phyloP scores from a whole-genome alignment of 1,140 invertebrate species.

The Musca vetustissima region DNA sequence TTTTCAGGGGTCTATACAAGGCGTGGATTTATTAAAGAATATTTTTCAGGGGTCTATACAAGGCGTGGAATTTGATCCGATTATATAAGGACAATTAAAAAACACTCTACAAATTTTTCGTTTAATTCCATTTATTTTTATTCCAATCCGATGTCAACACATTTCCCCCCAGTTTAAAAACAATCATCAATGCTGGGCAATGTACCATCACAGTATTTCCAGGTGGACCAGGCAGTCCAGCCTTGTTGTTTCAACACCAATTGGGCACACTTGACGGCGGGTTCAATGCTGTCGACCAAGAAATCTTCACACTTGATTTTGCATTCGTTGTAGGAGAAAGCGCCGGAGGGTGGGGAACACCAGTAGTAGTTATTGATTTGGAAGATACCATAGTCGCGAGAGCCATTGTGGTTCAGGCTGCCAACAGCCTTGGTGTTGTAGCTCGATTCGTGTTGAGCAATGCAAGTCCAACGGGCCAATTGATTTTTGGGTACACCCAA shows the following conservation, averaged over 20 bases:
- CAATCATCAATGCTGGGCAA: conserved; percentile 30
- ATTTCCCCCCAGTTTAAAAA: conserved; percentile 2
- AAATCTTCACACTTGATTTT: conserved; percentile 17
- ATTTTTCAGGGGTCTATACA: no score
- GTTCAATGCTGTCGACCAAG: conserved; percentile 23
- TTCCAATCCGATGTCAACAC: not conserved
- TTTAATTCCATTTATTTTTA: no score
- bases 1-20: no score
- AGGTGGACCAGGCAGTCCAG: conserved; percentile 29
- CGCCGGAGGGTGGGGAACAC: conserved; percentile 37
- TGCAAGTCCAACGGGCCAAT: conserved; percentile 28
- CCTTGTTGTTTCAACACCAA: conserved; percentile 3
- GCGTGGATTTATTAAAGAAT: no score
- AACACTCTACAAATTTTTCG: no score
- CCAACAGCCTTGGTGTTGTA: conserved; percentile 31
- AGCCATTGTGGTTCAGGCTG: conserved; percentile 35
- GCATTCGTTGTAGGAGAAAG: conserved; percentile 27
- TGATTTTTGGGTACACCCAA: conserved; percentile 24
- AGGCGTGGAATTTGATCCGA: no score
- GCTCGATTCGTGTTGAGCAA: conserved; percentile 26
- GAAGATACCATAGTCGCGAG: conserved; percentile 45
- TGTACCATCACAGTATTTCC: conserved; percentile 14
- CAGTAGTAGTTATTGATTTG: conserved; percentile 48
- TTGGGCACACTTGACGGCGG: conserved; percentile 26
- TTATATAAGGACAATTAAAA: no score